Base-by-base conservation (phyloP, 2,797 vertebrate species). In the Gadopsis marmoratus region DNA sequence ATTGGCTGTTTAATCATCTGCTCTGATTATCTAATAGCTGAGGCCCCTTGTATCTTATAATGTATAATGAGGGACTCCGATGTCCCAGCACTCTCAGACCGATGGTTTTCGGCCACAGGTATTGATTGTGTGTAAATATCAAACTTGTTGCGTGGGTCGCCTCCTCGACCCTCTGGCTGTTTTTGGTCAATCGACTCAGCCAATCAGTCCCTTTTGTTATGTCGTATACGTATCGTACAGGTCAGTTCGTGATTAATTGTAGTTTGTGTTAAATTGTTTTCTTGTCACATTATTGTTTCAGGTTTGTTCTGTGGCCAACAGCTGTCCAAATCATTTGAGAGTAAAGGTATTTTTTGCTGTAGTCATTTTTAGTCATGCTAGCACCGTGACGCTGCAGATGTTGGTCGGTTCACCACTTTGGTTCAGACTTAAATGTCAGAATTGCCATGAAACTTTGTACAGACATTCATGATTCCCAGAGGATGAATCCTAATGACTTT, bases 21-120 rank as follows among this genome's bases (percentile, higher is more conserved):
- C 29, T 43, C 31, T 0, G 39, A 50, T 73, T 41, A 74, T 14
- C 41, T 56, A 19, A 50, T 33, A 35, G 50, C 71, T 5, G 43
- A 60, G 39, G 75, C 66, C 70, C 17, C 63, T 62, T 56, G 12
- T 4, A 14, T 78, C 62, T 29, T 26, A 26, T 26, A 26, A 26
- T 26, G 58, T 10, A 31, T 73, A 84, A 81, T 79, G 76, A 79
- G 69, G 70, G 29, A 58, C 70, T 26, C 77, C 71, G 81, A 71
- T 80, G 76, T 74, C 39, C 64, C 39, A 0, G 33, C 67, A 37
- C 74, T 67, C 74, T 71, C 26, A 51, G 43, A 21, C 21, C 3
- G 5, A 31, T 23, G 31, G 10, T 58, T 35, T 62, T 61, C 64
- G 31, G 41, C 56, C 35, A 9, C 50, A 29, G 53, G 53, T 41